A percentile compares a stretch with the other conserved stretches of the same genome.
Evolutionary conservation across 2,888 invertebrate species (phyloP).

Genomic region (Pyralis farinalis): DNA sequence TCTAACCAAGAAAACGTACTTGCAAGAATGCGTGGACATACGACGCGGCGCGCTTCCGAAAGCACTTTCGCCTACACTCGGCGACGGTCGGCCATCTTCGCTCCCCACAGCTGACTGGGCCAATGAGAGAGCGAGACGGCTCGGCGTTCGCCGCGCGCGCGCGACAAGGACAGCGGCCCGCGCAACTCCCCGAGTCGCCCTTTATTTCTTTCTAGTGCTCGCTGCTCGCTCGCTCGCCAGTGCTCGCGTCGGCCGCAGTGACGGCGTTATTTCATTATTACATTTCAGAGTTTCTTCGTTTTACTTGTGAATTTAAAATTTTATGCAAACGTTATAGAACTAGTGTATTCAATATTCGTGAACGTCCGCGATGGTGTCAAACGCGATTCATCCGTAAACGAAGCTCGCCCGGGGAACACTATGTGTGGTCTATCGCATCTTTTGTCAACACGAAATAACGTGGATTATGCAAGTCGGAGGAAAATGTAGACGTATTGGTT

Average conservation of each 20-base stretch:
- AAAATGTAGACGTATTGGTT: constrained; percentile 74
- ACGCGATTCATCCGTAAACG: constrained; percentile 41
- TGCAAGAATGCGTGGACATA: constrained; percentile 43
- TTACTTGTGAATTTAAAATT: constrained; percentile 67
- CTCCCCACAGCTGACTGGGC: constrained; percentile 74
- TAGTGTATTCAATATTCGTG: constrained; percentile 40
- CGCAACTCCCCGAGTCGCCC: constrained; percentile 67
- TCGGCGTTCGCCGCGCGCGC: constrained; percentile 19
- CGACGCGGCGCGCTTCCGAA: constrained; percentile 52
- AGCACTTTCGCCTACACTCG: constrained; percentile 73
- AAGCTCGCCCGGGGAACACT: constrained; percentile 40
- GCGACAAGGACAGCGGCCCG: constrained; percentile 44
- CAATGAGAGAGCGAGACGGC: constrained; percentile 48
- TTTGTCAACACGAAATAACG: constrained; percentile 74
- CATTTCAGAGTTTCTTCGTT: constrained; percentile 54
- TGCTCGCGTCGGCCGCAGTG: constrained; percentile 67
- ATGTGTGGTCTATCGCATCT: constrained; percentile 67
- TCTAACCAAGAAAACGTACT: constrained; percentile 35
- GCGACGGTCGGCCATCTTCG: constrained; percentile 56
- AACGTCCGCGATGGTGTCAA: constrained; percentile 43
- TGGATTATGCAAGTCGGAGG: constrained; percentile 76
- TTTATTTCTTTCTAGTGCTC: constrained; percentile 73
- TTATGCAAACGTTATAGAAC: constrained; percentile 48
- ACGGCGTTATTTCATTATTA: constrained; percentile 61
- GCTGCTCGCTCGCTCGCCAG: no score